Evolutionary conservation across 2,797 vertebrate species (phyloP), one percentile per base, ranked within the genome.

Genomic region (Sphenodon punctatus): DNA sequence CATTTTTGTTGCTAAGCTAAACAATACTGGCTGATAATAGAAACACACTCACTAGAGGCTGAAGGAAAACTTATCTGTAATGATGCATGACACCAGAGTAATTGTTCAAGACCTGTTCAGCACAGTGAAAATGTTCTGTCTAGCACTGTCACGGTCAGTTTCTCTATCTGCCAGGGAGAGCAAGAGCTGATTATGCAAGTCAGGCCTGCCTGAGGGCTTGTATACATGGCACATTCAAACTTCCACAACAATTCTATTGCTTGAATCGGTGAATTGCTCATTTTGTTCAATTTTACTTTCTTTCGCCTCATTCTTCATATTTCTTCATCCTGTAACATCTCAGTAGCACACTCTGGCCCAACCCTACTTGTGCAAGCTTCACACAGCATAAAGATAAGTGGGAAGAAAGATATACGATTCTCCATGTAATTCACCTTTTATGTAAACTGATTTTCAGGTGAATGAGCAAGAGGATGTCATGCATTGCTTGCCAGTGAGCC

Each of bases 211-310:
- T 72, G 42, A 59, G 75, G 87, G 82, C 75, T 82, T 84, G 73
- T 82, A 84, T 82, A 12, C 58, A 78, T 36, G 56, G 48, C 88
- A 65, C 78, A 84, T 77, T 82, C 70, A 73, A 63, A 87, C 87
- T 86, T 93, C 75, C 53, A 79, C 70, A 89, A 80, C 75, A 83
- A 51, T 88, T 89, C 70, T 87, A 75, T 87, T 75, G 34, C 39
- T 77, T 90, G 61, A 25, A 90, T 88, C 86, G 30, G 70, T 75
- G 48, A 88, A 38, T 46, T 78, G 23, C 12, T 82, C 32, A 58
- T 2, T 42, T 69, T 51, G 67, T 88, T 32, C 39, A 58, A 1
- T 49, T 80, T 78, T 69, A 49, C 17, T 80, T 78, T 64, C n/a
- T n/a, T n/a, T 75, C 1, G 1, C 8, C 23, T 67, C 46, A 23